Conservation (phyloP, 2,888 invertebrate species). For the Morpho deidamia region DNA sequence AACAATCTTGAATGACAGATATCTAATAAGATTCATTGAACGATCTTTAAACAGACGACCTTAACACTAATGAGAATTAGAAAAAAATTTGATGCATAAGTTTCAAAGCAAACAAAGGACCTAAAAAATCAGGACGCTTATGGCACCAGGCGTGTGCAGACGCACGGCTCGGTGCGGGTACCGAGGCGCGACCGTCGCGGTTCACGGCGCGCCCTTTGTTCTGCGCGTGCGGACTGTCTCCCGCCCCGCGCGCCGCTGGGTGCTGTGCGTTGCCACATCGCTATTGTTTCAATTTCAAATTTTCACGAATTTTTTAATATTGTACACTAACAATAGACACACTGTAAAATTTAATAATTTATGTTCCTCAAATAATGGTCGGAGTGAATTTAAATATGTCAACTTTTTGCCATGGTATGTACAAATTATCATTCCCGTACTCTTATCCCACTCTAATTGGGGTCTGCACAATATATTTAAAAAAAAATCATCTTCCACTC, state of each 20-base stretch:
- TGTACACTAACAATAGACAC: background rate
- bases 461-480: too few relatives aligned
- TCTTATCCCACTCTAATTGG: too few relatives aligned
- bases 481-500: too few relatives aligned
- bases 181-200: slow-evolving; percentile 70
- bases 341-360: too few relatives aligned
- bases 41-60: too few relatives aligned
- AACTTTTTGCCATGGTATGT: too few relatives aligned
- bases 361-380: too few relatives aligned
- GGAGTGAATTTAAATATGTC: too few relatives aligned
- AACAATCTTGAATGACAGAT: too few relatives aligned
- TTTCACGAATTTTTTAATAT: slow-evolving; percentile 10
- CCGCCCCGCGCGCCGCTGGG: slow-evolving; percentile 2
- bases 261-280: slow-evolving; percentile 19
- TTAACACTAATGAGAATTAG: background rate
- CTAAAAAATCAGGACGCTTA: slow-evolving; percentile 26
- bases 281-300: slow-evolving; percentile 16
- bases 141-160: slow-evolving; percentile 28
- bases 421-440: too few relatives aligned
- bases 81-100: background rate
- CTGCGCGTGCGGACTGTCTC: slow-evolving; percentile 47
- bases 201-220: slow-evolving; percentile 78
- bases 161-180: slow-evolving; percentile 36
- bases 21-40: too few relatives aligned
- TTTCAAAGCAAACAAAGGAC: slow-evolving; percentile 5